phyloP scores from a whole-genome alignment of 2,113 vertebrate species.

The Struthio camelus region DNA sequence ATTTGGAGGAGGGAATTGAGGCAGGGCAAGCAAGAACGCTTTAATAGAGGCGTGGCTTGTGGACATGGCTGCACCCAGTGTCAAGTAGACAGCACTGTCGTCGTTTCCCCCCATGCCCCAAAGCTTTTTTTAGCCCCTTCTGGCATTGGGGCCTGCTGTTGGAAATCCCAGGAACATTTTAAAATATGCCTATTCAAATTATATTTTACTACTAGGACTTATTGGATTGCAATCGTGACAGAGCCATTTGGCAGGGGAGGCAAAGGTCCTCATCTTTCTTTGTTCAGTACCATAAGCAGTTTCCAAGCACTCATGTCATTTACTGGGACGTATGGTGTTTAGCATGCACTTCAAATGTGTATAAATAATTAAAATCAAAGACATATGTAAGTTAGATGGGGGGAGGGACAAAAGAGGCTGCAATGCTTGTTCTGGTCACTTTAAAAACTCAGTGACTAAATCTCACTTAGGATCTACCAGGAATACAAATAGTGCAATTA shows the following conservation, averaged over 20 bases:
- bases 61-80: not conserved
- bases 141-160: not conserved
- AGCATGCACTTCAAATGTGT: not conserved
- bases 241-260: not conserved
- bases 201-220: not conserved
- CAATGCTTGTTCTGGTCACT: not conserved
- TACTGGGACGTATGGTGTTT: not conserved
- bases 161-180: constrained; percentile 15
- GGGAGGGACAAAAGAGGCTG: not conserved
- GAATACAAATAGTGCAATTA: constrained; percentile 71
- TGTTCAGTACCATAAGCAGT: not conserved
- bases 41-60: not conserved
- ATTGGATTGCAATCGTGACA: not conserved
- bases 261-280: not conserved
- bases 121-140: not conserved
- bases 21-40: not conserved
- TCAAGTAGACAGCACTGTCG: not conserved
- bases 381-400: not conserved
- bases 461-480: constrained; percentile 40
- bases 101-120: not conserved
- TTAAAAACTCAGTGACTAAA: constrained; percentile 55
- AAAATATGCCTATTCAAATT: not conserved
- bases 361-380: constrained; percentile 42
- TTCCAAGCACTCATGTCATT: not conserved
- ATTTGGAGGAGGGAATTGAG: not conserved